Evolutionary conservation across 1,140 invertebrate genomes (phyloP), one percentile per base, ranked within the genome.

Genomic region (Micrasema minimum): DNA sequence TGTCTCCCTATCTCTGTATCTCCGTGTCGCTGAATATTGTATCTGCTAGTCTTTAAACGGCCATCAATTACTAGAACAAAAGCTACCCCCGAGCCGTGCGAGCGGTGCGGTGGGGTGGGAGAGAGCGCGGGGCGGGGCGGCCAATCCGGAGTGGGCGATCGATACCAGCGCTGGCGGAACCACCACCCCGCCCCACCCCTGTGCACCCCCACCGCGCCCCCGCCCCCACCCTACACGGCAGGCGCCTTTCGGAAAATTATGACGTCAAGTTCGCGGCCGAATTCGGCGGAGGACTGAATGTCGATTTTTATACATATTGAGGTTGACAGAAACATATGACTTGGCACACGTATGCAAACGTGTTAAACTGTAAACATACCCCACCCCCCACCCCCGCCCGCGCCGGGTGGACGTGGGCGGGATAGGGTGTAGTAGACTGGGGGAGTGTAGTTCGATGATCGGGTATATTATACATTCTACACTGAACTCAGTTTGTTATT

Each of bases 41-140:
- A 53, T 51, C 43, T 46, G 20, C 5, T 66, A 53, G 59, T 48
- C 65, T 57, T 71, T 74, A 74, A 70, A 71, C 62, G 72, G 66
- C 69, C 69, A 71, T 74, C 72, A 74, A 74, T 74, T 71, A 66
- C 66, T 41, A 68, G 72, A 74, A 74, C 72, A 74, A 74, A 74
- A 73, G 72, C 48, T 10, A 45, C 41, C 50, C 45, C 26, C 26
- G 26, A n/a, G n/a, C n/a, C n/a, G n/a, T n/a, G n/a, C n/a, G n/a
- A 26, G 26, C 41, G 23, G 26, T 35, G 71, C 26, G 10, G 55
- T 26, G 23, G 59, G 62, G 50, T 37, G 31, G 67, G 23, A 12
- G 50, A 20, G 55, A 66, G 43, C 11, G 59, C n/a, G 0, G 31
- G 61, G 18, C n/a, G 57, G 64, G 43, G 62, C 55, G 72, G 65